Base-by-base conservation (phyloP, 2,888 invertebrate genomes). In the Argyra leucocephala region DNA sequence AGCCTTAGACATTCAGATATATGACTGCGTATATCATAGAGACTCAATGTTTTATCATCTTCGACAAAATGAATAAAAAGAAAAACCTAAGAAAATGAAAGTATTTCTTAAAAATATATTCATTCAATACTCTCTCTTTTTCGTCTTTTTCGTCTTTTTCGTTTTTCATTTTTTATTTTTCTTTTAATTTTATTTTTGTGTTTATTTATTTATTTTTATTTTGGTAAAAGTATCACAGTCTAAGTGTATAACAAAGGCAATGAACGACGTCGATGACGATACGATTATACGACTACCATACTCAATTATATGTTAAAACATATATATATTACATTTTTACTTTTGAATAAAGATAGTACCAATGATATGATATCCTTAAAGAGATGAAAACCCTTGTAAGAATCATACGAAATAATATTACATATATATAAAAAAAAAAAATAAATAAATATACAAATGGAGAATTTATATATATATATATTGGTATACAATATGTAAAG, bases 361-460 rank as follows among this genome's bases (percentile, higher is more conserved):
- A 48, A n/a, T 48, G 48, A 48, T 48, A 48, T 48, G 48, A 48
- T 48, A 48, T 48, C 48, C 18, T 48, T 48, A 48, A 48, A 48
- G 48, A 48, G n/a, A 48, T 48, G 48, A n/a, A 48, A 48, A 48
- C 48, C 48, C 48, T 48, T n/a, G 5, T 18, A 48, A 18, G 15
- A 48, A 18, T 18, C 15, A 48, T 3, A 9, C 15, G 6, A 5
- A 12, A 5, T 31, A 7, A 7, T 15, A 18, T 48, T 48, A 48
- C 18, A 5, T 48, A 31, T 24, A 61, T 48, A 18, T 48, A 10
- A 31, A 31, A 31, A 31, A 7, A 31, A 31, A 31, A 31, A 31
- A 31, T 7, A 7, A 31, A 48, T 48, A 12, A 18, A 18, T 48
- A 31, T 10, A 31, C 10, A 31, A 31, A 31, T 31, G 31, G 31